Percentiles rank a stretch among this genome's conserved stretches.
phyloP scores from a whole-genome alignment of 2,888 invertebrate species.

The Alcis repandata region DNA sequence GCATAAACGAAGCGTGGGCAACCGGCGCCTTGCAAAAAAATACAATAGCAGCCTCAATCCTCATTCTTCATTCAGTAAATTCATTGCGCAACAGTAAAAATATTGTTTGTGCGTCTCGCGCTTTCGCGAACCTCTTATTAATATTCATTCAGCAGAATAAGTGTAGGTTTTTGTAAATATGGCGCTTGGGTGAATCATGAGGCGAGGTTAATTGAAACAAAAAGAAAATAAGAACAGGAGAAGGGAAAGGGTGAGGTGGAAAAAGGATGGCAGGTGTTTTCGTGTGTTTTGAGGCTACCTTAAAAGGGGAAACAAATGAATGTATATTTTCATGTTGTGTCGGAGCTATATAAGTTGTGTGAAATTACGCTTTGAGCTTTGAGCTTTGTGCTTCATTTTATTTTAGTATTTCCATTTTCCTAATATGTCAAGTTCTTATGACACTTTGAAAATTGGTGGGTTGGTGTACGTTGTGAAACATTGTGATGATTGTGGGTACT shows the following conservation, averaged over 20 bases:
- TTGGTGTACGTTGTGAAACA: too few relatives aligned
- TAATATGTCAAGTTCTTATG: too few relatives aligned
- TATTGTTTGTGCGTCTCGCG: slow-evolving; percentile 34
- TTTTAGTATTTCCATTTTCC: too few relatives aligned
- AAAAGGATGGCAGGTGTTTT: not conserved
- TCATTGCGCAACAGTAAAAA: slow-evolving; percentile 40
- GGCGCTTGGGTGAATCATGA: slow-evolving; percentile 40
- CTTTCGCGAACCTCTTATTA: slow-evolving; percentile 42
- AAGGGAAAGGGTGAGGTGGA: not conserved
- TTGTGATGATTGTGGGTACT: too few relatives aligned
- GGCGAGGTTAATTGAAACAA: not conserved
- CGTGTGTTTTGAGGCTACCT: not conserved
- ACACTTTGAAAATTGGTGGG: too few relatives aligned
- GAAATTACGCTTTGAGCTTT: too few relatives aligned
- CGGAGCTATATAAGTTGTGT: too few relatives aligned
- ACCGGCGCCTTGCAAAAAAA: slow-evolving; percentile 19
- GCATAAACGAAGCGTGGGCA: slow-evolving; percentile 18
- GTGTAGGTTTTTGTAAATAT: slow-evolving; percentile 34
- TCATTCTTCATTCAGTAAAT: slow-evolving; percentile 34
- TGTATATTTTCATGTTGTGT: not conserved
- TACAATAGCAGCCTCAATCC: slow-evolving; percentile 21
- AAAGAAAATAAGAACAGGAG: not conserved
- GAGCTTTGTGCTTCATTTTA: too few relatives aligned
- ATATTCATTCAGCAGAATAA: slow-evolving; percentile 44
- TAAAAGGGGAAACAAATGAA: too few relatives aligned